A percentile compares a stretch with the other conserved stretches of the same genome.
Evolutionary conservation across 2,113 vertebrate genomes (phyloP).

Genomic region (Terrapene triunguis): DNA sequence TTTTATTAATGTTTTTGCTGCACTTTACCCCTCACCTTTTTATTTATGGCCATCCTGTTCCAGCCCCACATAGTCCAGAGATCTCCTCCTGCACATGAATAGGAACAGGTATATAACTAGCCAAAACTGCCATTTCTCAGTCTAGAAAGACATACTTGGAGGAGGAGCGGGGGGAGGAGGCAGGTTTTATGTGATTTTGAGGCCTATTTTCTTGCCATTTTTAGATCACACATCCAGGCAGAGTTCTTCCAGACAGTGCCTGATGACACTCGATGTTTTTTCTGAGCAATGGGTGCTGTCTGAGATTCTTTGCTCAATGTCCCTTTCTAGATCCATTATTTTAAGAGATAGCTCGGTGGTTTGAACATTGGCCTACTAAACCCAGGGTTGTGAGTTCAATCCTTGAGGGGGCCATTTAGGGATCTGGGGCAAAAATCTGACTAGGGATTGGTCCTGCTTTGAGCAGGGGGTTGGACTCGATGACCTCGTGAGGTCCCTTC

Average conservation of each 20-base stretch:
- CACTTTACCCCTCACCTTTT: neutral
- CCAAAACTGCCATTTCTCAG: neutral
- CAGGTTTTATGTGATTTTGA: neutral
- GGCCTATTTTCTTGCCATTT: neutral
- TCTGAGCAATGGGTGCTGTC: neutral
- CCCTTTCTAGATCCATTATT: neutral
- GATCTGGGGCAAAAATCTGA: no score
- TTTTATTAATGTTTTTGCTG: neutral
- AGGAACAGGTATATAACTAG: no score
- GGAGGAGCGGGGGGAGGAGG: no score
- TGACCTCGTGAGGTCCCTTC: no score
- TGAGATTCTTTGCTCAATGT: neutral
- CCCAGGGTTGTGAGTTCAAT: no score
- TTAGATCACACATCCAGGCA: neutral
- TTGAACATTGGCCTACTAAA: no score
- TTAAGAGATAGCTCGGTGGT: neutral
- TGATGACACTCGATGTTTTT: neutral
- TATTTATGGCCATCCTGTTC: neutral
- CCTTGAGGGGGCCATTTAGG: no score
- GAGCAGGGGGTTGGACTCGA: no score
- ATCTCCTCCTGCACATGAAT: neutral
- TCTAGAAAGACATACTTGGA: neutral
- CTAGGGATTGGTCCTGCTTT: no score
- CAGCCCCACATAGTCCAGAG: neutral
- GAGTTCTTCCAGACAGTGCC: neutral